These are phyloP conservation scores for Hydroisotoma schaefferi DNA, from an alignment of 2,888 invertebrate species.

Conservation along the genomic window DNA sequence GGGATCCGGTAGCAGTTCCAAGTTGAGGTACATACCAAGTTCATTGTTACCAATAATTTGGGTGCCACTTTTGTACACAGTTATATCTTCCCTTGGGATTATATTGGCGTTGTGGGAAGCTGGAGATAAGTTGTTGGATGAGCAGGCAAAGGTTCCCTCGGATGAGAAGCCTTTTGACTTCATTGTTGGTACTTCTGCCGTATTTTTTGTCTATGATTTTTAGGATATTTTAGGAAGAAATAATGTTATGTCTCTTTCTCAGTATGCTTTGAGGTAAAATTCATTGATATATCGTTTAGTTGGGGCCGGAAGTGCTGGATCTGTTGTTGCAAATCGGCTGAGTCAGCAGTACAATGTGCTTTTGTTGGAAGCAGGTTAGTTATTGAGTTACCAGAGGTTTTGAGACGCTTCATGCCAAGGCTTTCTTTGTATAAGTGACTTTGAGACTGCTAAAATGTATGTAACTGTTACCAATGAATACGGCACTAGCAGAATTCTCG, in stretches of 20 bases:
- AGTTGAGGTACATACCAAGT: neutral
- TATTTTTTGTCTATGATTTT: neutral
- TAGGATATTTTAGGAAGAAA: neutral
- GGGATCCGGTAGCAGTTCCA: too few species aligned
- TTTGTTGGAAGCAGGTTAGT: slow-evolving; percentile 13
- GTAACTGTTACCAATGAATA: too few species aligned
- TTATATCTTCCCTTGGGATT: neutral
- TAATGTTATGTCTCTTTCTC: too few species aligned
- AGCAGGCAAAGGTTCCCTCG: slow-evolving; percentile 6
- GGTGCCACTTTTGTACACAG: slow-evolving; percentile 1
- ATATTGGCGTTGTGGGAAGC: slow-evolving; percentile 11
- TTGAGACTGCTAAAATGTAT: too few species aligned
- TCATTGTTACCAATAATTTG: neutral
- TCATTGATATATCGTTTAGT: too few species aligned
- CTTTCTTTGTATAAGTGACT: too few species aligned
- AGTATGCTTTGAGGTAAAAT: too few species aligned
- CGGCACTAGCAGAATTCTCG: too few species aligned
- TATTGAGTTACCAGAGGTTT: too few species aligned
- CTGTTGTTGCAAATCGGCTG: slow-evolving; percentile 3
- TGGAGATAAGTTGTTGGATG: slow-evolving; percentile 5
- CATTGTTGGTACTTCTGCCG: slow-evolving; percentile 1
- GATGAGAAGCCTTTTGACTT: neutral
- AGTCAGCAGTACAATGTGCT: neutral
- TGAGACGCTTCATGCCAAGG: too few species aligned
- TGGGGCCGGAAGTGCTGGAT: slow-evolving; percentile 11